Base-by-base conservation (phyloP, 2,113 vertebrate genomes). In the Poeciliopsis retropinna region DNA sequence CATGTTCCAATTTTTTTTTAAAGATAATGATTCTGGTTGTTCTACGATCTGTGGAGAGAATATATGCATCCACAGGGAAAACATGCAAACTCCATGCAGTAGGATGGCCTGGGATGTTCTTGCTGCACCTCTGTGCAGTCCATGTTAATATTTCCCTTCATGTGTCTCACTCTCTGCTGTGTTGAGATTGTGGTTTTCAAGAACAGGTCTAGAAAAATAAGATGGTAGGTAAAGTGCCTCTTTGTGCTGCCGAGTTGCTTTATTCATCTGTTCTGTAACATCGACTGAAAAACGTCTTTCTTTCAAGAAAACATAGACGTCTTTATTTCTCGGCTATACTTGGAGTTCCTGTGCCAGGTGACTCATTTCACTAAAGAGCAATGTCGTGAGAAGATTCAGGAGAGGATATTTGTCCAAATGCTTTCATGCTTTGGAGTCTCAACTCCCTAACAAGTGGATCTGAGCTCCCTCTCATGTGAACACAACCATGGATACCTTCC, bases 111-210 rank as follows among this genome's bases (percentile, higher is more conserved):
- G 13, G 39, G 39, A 41, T 14, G 3, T 41, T 41, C 13, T 41
- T 41, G 41, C 62, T 5, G 15, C 39, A 15, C 14, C 39, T 14
- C 13, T 41, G 10, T 37, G 10, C 34, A 2, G 34, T 3, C 34
- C 39, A 25, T 47, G 15, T 61, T 69, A 39, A 69, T 78, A 76
- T 82, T 70, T 87, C 75, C 69, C 79, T 70, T 44, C 76, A 51
- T 83, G 64, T 78, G 62, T 47, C 60, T 76, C 54, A 7, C 65
- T 66, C 70, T 60, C 69, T 85, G 73, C 82, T 81, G 70, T 70
- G 32, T 67, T 85, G 61, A 60, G 57, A 73, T 64, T 68, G 60
- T 70, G 62, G 54, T 68, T 51, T 70, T 82, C 34, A 66, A 30
- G 19, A 13, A 28, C 44, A 31, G 22, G 67, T 70, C 69, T 29